These are phyloP conservation scores for Neuroterus valhalla DNA, from an alignment of 1,140 invertebrate species.

Conservation along the genomic window DNA sequence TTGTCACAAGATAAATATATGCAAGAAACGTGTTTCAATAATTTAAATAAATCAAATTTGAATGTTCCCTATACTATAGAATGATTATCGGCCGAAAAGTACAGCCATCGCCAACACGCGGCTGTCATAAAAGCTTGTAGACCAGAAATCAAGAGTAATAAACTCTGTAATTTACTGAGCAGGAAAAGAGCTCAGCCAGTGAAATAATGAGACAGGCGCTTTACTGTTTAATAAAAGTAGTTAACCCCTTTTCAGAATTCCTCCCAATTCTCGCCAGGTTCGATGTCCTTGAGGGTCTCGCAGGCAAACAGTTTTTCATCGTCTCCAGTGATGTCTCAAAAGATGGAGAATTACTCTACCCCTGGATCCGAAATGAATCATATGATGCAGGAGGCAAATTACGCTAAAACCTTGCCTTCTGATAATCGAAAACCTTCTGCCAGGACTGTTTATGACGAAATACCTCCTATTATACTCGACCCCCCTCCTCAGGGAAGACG, in stretches of 20 bases:
- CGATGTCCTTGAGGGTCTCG: slow-evolving; percentile 64
- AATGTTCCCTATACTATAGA: no score
- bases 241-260: slow-evolving; percentile 56
- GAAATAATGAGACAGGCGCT: background rate
- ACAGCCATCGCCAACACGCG: no score
- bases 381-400: slow-evolving; percentile 73
- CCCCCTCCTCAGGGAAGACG: slow-evolving; percentile 63
- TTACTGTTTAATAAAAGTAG: slow-evolving; percentile 28
- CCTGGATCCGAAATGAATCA: slow-evolving; percentile 31
- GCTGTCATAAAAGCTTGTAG: no score
- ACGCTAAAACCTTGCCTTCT: slow-evolving; percentile 81
- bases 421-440: slow-evolving; percentile 37
- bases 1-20: no score
- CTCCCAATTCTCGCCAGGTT: slow-evolving; percentile 60
- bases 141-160: no score
- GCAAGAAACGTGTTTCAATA: no score
- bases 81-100: no score
- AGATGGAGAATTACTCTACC: slow-evolving; percentile 51
- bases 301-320: slow-evolving; percentile 70
- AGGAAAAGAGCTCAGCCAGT: background rate
- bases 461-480: slow-evolving; percentile 67
- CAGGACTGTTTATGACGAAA: slow-evolving; percentile 53
- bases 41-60: no score
- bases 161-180: background rate
- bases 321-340: slow-evolving; percentile 69